Evolutionary conservation across 1,140 invertebrate genomes (phyloP), one percentile per base, ranked within the genome.

Genomic region (Pseudomyrmex gracilis): DNA sequence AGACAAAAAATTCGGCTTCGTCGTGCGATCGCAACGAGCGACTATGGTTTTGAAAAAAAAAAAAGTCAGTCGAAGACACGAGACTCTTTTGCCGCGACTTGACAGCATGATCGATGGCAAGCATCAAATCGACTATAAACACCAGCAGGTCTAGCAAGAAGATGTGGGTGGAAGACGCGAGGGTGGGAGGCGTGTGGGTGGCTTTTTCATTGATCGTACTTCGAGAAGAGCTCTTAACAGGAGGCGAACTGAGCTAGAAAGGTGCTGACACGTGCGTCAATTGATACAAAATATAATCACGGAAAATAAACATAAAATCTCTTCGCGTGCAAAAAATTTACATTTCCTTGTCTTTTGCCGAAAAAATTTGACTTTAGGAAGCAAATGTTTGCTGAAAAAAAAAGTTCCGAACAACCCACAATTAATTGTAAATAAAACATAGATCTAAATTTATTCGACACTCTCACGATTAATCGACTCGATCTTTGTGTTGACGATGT

Each of bases 81-180:
- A 34, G 64, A 22, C 49, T 82, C 73, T 60, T 88, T 76, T 58
- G 47, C 24, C 34, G 24, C 73, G 57, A 43, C 45, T 67, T 55
- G 68, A 22, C 82, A 68, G 71, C 20, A 76, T 88, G 87, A 88
- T 88, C 77, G 77, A 88, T 88, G 86, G 53, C 45, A 61, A 73
- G 58, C 83, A 87, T 84, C 64, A 57, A 45, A 43, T 70, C 61
- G 68, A 70, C 58, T 22, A 17, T 61, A 43, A 45, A 71, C 61
- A 61, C 66, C 71, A 15, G 20, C 86, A 74, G 83, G 67, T 88
- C 83, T 88, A 71, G 53, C 57, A 64, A 67, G 67, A 86, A 89
- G 86, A 87, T 85, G 91, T 92, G 84, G 91, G 91, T 91, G 90
- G 91, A 92, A 82, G 85, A 87, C 68, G 34, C 34, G 85, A 91